Evolutionary conservation across 1,140 invertebrate genomes (phyloP), one percentile per base, ranked within the genome.

Genomic region (Diprion similis): DNA sequence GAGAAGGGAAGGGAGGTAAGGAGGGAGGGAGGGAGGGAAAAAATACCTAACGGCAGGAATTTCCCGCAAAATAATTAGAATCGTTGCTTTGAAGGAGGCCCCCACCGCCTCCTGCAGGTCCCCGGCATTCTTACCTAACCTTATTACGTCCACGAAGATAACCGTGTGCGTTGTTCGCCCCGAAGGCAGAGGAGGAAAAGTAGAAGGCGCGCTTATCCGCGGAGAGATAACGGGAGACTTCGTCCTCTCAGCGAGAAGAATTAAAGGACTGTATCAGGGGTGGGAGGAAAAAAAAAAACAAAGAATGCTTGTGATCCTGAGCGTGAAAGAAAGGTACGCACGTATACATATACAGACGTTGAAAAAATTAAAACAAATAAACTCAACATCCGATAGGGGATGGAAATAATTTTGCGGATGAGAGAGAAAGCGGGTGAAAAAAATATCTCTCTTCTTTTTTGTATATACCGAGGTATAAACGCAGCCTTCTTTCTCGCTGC

Each of bases 1-100:
- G 24, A 37, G 24, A 6, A 1, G 24, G 24, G 24, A 37, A 37
- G 24, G 24, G 24, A n/a, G n/a, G n/a, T n/a, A n/a, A n/a, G n/a
- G 51, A 59, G 8, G n/a, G 51, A 0, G 9, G 51, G 4, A 0
- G 51, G n/a, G 10, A 59, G 9, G 9, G 10, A 59, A 59, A 59
- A 59, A 59, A 59, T 59, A 59, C 51, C 51, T 13, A 59, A 37
- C 24, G 51, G 51, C n/a, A 15, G 11, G n/a, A 71, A 71, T 71
- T 71, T 47, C 46, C 48, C 46, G 17, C 17, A 17, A 69, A 68
- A 73, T 73, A 73, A 73, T 73, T 68, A 48, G 67, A 73, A 73
- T 73, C 51, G 72, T 73, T 68, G 67, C 47, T 64, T 69, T 71
- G 46, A 51, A 51, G 66, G 70, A 74, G 51, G n/a, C 7, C 51